Evolutionary conservation across 2,113 vertebrate species (phyloP).

Genomic region (Ctenomys sociabilis): DNA sequence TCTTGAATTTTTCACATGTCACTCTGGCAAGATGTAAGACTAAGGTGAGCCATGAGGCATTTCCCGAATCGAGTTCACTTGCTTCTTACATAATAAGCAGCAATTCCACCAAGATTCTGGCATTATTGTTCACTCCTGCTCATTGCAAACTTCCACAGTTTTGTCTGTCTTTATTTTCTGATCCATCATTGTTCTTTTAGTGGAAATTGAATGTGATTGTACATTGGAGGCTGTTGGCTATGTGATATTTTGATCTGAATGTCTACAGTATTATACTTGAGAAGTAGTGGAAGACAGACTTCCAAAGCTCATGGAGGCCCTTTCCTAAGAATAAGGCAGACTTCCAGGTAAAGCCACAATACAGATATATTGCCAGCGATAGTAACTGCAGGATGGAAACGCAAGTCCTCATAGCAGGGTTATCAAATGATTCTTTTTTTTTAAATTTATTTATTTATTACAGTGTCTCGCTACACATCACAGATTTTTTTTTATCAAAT

Average conservation of each 20-base stretch:
- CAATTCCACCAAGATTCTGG: not conserved
- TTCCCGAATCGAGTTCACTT: not conserved
- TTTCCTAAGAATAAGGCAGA: not conserved
- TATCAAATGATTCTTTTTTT: constrained; percentile 27
- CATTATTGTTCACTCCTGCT: not conserved
- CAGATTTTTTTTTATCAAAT: too few relatives aligned
- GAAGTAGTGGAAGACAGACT: not conserved
- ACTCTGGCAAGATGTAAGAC: constrained; percentile 19
- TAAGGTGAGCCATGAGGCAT: not conserved
- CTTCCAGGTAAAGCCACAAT: not conserved
- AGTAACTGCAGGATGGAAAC: not conserved
- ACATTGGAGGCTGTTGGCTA: not conserved
- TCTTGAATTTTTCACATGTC: not conserved
- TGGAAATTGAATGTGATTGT: not conserved
- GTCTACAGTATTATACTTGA: not conserved
- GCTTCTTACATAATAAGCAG: not conserved
- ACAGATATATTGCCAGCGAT: not conserved
- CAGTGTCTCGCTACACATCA: too few relatives aligned
- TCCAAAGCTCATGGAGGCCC: not conserved
- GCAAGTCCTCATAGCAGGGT: not conserved
- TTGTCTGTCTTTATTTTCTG: constrained; percentile 35
- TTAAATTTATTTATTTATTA: too few relatives aligned
- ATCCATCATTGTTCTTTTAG: constrained; percentile 19
- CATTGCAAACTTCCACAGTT: not conserved
- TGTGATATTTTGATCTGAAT: constrained; percentile 22